Evolutionary conservation across 1,140 invertebrate genomes (phyloP), one percentile per base, ranked within the genome.

Genomic region (Tribolium castaneum): DNA sequence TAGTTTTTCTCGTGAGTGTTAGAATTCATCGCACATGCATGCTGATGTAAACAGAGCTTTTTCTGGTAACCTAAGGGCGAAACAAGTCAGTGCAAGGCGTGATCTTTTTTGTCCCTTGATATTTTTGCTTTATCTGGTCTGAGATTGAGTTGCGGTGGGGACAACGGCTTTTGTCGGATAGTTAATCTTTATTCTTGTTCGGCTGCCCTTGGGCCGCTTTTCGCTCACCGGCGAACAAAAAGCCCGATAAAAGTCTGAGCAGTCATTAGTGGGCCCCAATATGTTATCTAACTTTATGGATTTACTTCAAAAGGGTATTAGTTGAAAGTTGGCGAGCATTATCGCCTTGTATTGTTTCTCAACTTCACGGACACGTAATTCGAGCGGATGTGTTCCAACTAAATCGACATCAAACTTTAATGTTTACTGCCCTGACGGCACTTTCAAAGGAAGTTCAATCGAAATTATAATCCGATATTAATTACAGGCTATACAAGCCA

Each of bases 101-200:
- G 78, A 34, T 54, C 73, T 79, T 78, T 80, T 73, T 75, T 78
- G 76, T 80, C 73, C 73, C 66, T 19, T 59, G 76, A 80, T 80
- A 80, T 80, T 77, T 80, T 80, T 80, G 66, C 76, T 80, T 80
- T 78, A 75, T 80, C 76, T 78, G 71, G 70, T 19, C 49, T 49
- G 75, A 80, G 79, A 80, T 80, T 80, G 79, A 80, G 79, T 78
- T 78, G 79, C 75, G 71, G 62, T 70, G 45, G 76, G 62, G 76
- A 80, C 79, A 72, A 75, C 79, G 76, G 78, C 78, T 80, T 80
- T 80, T 80, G 78, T 80, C 78, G 76, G 76, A 75, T 75, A 78
- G 79, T 80, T 78, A 80, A 80, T 80, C 79, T 80, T 80, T 80
- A 80, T 80, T 80, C 73, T 62, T 59, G 39, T 52, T 70, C 62